Conservation (phyloP, 1,140 invertebrate species). For the Stratiolaelaps scimitus region DNA sequence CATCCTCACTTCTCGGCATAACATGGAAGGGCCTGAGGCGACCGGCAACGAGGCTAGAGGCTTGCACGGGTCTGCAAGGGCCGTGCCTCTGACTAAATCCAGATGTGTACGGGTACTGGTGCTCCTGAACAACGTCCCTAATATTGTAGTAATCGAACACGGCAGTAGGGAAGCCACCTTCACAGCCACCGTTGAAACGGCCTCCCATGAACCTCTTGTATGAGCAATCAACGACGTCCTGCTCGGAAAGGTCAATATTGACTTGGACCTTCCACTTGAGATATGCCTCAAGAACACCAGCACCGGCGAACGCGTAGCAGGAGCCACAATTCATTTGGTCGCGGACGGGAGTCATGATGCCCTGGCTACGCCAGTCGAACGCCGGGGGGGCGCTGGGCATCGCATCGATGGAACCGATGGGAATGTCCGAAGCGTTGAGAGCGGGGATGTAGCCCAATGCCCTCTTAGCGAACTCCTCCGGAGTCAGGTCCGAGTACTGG, state of each 20-base stretch:
- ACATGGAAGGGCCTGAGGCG: neutral
- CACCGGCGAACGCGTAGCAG: slow-evolving; percentile 41
- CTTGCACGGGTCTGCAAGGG: neutral
- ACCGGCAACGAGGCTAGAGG: neutral
- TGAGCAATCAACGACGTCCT: slow-evolving; percentile 6
- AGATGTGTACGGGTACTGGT: neutral
- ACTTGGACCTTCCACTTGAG: slow-evolving; percentile 38
- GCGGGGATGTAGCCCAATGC: slow-evolving; percentile 5
- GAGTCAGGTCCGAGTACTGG: no score
- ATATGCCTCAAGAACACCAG: slow-evolving; percentile 47
- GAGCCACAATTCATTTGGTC: slow-evolving; percentile 42
- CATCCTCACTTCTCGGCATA: neutral
- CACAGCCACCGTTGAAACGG: neutral
- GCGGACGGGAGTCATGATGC: slow-evolving; percentile 44
- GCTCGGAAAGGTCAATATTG: neutral
- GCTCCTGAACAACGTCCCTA: neutral
- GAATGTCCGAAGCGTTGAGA: neutral
- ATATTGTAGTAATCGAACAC: slow-evolving; percentile 13
- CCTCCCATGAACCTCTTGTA: slow-evolving; percentile 5
- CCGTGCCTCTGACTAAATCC: neutral
- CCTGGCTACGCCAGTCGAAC: neutral
- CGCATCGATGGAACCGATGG: neutral
- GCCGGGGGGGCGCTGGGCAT: neutral
- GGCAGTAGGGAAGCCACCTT: neutral
- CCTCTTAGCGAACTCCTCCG: no score